Percentiles rank a stretch among this genome's conserved stretches.
These are phyloP conservation scores for Pygmarrhopalites habei DNA, from an alignment of 1,140 invertebrate species.

Conservation along the genomic window DNA sequence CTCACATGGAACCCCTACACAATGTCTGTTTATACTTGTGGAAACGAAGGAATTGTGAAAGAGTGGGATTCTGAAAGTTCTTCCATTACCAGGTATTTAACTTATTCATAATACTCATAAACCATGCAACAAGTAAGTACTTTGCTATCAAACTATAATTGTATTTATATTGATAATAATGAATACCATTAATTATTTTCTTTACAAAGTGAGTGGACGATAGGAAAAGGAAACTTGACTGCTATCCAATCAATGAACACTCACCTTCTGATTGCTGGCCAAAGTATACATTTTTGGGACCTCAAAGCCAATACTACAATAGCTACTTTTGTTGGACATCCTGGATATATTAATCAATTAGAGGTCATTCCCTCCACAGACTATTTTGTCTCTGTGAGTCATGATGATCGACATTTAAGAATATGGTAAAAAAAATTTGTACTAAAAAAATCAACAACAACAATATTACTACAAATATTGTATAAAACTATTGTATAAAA, in stretches of 20 bases:
- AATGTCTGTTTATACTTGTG: slow-evolving; percentile 25
- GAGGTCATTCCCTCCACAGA: slow-evolving; percentile 22
- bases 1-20: slow-evolving; percentile 25
- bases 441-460: too few species aligned
- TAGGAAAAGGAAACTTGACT: slow-evolving; percentile 20
- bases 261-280: slow-evolving; percentile 18
- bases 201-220: slow-evolving; percentile 32
- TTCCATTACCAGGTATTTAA: slow-evolving; percentile 6
- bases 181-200: too few species aligned
- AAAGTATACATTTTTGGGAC: slow-evolving; percentile 35
- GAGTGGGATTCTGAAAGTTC: slow-evolving; percentile 30
- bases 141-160: too few species aligned
- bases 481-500: too few species aligned
- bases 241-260: slow-evolving; percentile 16
- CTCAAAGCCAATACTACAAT: slow-evolving; percentile 25
- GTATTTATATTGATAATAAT: too few species aligned
- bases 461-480: too few species aligned
- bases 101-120: too few species aligned
- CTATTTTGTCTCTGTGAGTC: slow-evolving; percentile 36
- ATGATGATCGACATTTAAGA: slow-evolving; percentile 26
- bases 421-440: slow-evolving; percentile 27
- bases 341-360: slow-evolving; percentile 26
- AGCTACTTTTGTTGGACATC: slow-evolving; percentile 30
- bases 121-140: too few species aligned
- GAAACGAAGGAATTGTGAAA: slow-evolving; percentile 25